A percentile compares a stretch with the other conserved stretches of the same genome.
Evolutionary conservation across 1,140 invertebrate genomes (phyloP).

Genomic region (Cydia pomonella): DNA sequence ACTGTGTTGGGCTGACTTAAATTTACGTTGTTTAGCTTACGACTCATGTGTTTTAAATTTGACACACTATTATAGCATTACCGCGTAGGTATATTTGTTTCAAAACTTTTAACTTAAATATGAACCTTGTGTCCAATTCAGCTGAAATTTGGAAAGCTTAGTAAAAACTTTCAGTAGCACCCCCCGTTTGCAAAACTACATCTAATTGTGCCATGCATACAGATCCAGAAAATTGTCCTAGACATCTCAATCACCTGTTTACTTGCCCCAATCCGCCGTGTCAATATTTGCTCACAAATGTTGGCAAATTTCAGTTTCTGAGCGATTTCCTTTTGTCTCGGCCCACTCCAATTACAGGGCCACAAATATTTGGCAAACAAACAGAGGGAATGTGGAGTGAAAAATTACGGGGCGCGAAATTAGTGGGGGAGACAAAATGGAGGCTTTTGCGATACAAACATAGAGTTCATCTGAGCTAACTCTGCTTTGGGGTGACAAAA

Average conservation of each 20-base stretch:
- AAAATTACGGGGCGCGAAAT: constrained; percentile 20
- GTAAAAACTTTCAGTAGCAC: too few relatives aligned
- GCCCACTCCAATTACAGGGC: constrained; percentile 1
- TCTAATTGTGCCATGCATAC: not conserved
- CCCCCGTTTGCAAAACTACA: not conserved
- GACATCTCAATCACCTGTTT: constrained; percentile 27
- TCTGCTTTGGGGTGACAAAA: too few relatives aligned
- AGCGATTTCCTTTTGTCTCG: constrained; percentile 31
- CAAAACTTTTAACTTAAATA: too few relatives aligned
- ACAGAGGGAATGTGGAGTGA: constrained; percentile 13
- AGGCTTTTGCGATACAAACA: not conserved
- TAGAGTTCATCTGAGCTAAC: too few relatives aligned
- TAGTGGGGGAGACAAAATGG: not conserved
- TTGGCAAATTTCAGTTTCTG: constrained; percentile 32
- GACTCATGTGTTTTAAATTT: too few relatives aligned
- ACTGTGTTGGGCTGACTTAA: not conserved
- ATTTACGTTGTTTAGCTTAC: too few relatives aligned
- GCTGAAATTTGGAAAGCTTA: too few relatives aligned
- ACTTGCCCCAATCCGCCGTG: constrained; percentile 20
- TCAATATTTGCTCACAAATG: constrained; percentile 23
- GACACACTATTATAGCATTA: too few relatives aligned
- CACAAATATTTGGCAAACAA: constrained; percentile 31
- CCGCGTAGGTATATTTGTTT: too few relatives aligned
- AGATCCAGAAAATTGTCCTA: not conserved
- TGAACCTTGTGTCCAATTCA: too few relatives aligned